These are phyloP conservation scores for Plecturocebus donacophilus DNA, from an alignment of 2,113 vertebrate species.

Conservation along the genomic window DNA sequence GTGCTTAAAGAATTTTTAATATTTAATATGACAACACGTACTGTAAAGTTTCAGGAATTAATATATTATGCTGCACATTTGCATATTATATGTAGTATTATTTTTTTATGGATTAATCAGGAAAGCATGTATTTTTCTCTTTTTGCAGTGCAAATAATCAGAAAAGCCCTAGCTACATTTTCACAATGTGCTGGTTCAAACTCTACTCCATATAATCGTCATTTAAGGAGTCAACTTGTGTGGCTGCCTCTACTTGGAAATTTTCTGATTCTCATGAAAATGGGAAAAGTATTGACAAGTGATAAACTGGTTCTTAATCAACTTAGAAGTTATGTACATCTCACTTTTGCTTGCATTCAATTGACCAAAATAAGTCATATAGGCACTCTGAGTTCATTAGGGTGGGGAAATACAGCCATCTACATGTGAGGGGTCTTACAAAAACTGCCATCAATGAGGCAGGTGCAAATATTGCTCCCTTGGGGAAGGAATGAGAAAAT, in stretches of 20 bases:
- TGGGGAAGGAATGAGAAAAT: background rate
- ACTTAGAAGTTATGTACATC: background rate
- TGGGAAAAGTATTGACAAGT: background rate
- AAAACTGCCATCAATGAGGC: background rate
- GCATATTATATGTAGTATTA: background rate
- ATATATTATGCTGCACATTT: background rate
- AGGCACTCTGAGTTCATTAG: background rate
- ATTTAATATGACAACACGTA: background rate
- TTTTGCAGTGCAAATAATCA: background rate
- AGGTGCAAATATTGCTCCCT: background rate
- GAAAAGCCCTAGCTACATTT: background rate
- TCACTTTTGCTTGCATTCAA: background rate
- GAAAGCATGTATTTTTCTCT: background rate
- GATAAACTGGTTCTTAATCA: background rate
- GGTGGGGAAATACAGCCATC: rapidly evolving
- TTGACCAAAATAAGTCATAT: background rate
- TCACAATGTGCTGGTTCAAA: background rate
- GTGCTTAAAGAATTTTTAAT: background rate
- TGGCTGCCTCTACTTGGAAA: background rate
- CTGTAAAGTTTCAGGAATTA: background rate
- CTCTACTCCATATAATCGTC: background rate
- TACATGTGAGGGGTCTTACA: background rate
- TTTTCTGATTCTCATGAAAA: background rate
- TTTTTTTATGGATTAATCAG: background rate
- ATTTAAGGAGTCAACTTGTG: background rate